These are phyloP conservation scores for Cranoglanis bouderius DNA, from an alignment of 2,113 vertebrate genomes.

Conservation along the genomic window DNA sequence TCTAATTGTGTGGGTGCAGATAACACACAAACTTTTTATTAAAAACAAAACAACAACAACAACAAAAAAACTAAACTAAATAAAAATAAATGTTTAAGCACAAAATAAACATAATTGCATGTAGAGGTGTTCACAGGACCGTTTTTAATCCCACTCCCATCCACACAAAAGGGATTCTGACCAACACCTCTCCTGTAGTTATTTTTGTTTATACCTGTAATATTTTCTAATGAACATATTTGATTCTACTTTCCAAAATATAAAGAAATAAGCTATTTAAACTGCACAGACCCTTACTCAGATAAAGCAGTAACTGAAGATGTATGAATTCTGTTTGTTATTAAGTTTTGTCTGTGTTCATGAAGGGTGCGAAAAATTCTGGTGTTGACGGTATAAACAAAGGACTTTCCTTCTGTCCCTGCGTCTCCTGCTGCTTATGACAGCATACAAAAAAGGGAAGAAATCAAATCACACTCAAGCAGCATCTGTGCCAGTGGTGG, in stretches of 20 bases:
- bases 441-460: slow-evolving; percentile 36
- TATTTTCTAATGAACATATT: not conserved
- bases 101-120: not conserved
- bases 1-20: not conserved
- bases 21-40: not conserved
- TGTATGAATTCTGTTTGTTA: not conserved
- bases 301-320: not conserved
- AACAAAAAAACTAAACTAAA: no score
- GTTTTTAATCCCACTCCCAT: not conserved
- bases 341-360: not conserved
- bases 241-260: not conserved
- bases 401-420: not conserved
- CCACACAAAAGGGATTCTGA: not conserved
- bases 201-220: not conserved
- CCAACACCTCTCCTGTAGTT: not conserved
- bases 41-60: no score
- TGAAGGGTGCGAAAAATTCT: not conserved
- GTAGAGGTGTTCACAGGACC: not conserved
- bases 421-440: slow-evolving; percentile 35
- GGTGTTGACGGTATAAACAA: not conserved
- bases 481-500: slow-evolving; percentile 5
- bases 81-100: not conserved
- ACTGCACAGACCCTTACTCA: not conserved
- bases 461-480: slow-evolving; percentile 46
- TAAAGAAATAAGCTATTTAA: not conserved